phyloP scores from a whole-genome alignment of 2,113 vertebrate genomes.

The Podiceps cristatus region DNA sequence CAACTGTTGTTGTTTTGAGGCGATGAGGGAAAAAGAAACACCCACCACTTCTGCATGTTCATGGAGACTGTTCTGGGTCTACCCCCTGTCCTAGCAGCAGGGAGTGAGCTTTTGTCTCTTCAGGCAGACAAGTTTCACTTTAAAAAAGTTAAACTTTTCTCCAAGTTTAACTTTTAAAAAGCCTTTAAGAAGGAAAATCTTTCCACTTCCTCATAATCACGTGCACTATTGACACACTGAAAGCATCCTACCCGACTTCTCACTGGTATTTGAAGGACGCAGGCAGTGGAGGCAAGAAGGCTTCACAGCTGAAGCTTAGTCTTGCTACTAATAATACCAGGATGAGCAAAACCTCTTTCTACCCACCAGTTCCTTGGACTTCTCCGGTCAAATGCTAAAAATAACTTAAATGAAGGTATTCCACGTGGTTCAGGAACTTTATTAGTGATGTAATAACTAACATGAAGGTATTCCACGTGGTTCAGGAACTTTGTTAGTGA shows the following conservation, averaged over 20 bases:
- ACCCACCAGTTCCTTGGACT: not conserved
- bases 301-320: not conserved
- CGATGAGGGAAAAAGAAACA: not conserved
- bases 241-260: not conserved
- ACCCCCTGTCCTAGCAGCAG: not conserved
- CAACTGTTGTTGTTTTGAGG: not conserved
- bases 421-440: not conserved
- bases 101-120: not conserved
- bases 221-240: fast-evolving
- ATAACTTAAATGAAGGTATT: not conserved
- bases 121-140: not conserved
- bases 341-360: not conserved
- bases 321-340: not conserved
- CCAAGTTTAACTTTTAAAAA: not conserved
- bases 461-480: not conserved
- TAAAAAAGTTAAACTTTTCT: not conserved
- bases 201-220: not conserved
- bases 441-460: too few relatives aligned
- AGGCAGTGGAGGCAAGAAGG: not conserved
- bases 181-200: not conserved
- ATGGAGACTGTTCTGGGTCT: not conserved
- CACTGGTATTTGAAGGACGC: not conserved
- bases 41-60: not conserved
- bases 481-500: not conserved
- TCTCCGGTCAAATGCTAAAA: not conserved